These are phyloP conservation scores for Periophthalmus modestus DNA, from an alignment of 2,113 vertebrate genomes.

Conservation along the genomic window DNA sequence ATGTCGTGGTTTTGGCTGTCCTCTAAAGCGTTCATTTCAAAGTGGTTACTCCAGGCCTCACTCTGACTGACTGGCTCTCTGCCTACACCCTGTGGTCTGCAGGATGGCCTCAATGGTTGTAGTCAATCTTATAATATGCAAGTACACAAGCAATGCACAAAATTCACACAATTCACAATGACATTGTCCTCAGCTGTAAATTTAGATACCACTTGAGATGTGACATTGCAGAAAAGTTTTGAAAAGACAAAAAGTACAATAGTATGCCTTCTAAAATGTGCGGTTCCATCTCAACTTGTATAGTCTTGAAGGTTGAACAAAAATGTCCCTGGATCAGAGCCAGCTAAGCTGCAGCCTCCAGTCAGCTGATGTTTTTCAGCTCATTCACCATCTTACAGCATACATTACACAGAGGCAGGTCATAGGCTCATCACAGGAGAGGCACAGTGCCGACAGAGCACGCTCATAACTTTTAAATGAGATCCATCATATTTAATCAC, in stretches of 20 bases:
- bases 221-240: background rate
- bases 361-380: conserved; percentile 55
- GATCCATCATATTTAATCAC: conserved; percentile 44
- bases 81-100: conserved; percentile 82
- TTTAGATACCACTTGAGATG: background rate
- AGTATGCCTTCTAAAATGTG: conserved; percentile 4
- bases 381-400: conserved; percentile 23
- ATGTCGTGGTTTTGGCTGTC: conserved; percentile 86
- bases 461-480: conserved; percentile 48
- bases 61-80: conserved; percentile 81
- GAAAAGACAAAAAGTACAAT: background rate
- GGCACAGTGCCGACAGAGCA: conserved; percentile 8
- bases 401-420: conserved; percentile 18
- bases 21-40: conserved; percentile 85
- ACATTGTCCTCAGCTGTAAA: background rate
- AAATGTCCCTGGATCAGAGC: conserved; percentile 29
- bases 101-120: conserved; percentile 54
- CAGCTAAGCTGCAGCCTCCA: conserved; percentile 22
- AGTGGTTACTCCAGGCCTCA: conserved; percentile 80
- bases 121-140: conserved; percentile 33
- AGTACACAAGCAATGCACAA: conserved; percentile 25
- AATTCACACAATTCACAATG: conserved; percentile 51
- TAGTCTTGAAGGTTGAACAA: conserved; percentile 47
- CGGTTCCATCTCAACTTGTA: conserved; percentile 43
- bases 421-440: conserved; percentile 32